These are phyloP conservation scores for Crotalus viridis DNA, from an alignment of 2,113 vertebrate genomes.

Conservation along the genomic window DNA sequence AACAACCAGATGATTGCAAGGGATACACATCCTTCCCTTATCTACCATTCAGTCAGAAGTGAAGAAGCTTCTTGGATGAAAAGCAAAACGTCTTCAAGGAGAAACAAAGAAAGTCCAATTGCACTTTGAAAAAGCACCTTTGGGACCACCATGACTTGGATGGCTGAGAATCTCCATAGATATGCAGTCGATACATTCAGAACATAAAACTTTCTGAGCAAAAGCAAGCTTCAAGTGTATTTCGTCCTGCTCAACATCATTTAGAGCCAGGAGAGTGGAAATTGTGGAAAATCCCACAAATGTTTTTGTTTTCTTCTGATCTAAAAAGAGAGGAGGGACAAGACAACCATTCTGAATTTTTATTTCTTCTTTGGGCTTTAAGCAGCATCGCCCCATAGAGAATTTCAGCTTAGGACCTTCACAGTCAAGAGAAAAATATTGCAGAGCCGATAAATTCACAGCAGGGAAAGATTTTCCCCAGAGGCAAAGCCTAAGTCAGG, in stretches of 20 bases:
- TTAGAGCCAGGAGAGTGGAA: not conserved
- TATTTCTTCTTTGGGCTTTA: too few species aligned
- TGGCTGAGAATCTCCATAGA: not conserved
- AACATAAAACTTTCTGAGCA: too few species aligned
- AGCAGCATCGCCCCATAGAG: not conserved
- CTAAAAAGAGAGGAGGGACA: not conserved
- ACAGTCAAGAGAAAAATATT: not conserved
- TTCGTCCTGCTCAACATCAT: not conserved
- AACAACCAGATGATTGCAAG: not conserved
- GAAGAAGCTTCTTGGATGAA: not conserved
- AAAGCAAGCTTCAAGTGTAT: not conserved
- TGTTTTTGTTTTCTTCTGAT: not conserved
- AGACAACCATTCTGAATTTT: too few species aligned
- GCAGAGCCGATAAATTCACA: rapidly evolving
- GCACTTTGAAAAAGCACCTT: not conserved
- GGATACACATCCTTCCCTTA: not conserved
- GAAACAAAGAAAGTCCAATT: not conserved
- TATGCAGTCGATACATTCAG: too few species aligned
- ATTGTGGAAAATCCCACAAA: not conserved
- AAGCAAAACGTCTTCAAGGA: not conserved
- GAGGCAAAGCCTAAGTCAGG: not conserved
- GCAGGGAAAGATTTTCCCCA: not conserved
- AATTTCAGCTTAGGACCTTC: not conserved
- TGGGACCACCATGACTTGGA: not conserved
- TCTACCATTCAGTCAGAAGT: not conserved